phyloP scores from a whole-genome alignment of 1,140 invertebrate species.

The Frieseomelitta varia region DNA sequence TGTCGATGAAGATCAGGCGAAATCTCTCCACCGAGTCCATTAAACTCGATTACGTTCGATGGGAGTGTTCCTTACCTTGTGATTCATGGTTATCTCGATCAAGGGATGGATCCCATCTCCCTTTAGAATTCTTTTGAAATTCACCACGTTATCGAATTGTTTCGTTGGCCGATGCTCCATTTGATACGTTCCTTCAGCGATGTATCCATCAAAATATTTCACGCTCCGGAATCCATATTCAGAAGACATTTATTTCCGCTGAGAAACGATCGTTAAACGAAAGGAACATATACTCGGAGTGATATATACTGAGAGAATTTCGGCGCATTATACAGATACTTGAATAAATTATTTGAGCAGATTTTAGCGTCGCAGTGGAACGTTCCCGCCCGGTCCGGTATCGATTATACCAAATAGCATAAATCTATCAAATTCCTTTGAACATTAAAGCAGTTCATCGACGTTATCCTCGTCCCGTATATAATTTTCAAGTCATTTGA shows the following conservation, averaged over 20 bases:
- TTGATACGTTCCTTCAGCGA: background rate
- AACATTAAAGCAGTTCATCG: constrained; percentile 19
- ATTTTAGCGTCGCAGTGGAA: background rate
- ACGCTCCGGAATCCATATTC: too few species aligned
- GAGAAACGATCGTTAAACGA: background rate
- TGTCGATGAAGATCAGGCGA: too few species aligned
- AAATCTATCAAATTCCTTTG: constrained; percentile 36
- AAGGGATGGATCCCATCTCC: too few species aligned
- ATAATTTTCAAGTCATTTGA: constrained; percentile 40
- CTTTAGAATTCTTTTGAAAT: constrained; percentile 1
- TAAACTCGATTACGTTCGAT: constrained; percentile 12
- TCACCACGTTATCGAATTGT: background rate
- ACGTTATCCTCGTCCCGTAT: constrained; percentile 1
- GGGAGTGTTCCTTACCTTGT: background rate
- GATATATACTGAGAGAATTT: background rate
- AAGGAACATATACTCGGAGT: background rate
- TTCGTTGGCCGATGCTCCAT: background rate
- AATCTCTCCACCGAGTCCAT: constrained; percentile 9
- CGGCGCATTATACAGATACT: background rate
- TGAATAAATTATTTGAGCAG: background rate
- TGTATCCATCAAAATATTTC: background rate
- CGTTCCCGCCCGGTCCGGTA: background rate
- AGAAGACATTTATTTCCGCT: background rate
- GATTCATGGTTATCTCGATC: constrained; percentile 23
- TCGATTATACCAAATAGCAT: background rate